phyloP scores from a whole-genome alignment of 2,113 vertebrate species.

The Mesembrinibis cayennensis region DNA sequence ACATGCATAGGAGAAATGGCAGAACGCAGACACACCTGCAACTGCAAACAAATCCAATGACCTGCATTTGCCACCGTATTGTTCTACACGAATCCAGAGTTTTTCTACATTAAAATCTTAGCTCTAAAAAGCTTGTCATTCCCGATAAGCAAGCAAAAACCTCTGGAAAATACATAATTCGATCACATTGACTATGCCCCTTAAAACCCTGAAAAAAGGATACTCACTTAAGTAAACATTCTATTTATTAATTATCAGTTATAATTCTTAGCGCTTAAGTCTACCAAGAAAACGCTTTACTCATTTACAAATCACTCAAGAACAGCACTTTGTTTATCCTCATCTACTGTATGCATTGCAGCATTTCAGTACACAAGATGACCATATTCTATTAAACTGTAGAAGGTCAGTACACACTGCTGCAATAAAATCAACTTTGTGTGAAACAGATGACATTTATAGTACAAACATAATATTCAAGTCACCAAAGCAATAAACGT shows the following conservation, averaged over 20 bases:
- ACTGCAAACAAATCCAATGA: not conserved
- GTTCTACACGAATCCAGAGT: not conserved
- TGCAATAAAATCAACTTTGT: conserved; percentile 47
- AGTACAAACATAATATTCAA: conserved; percentile 42
- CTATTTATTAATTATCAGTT: not conserved
- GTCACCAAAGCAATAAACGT: not conserved
- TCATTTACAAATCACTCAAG: not conserved
- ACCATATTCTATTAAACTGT: not conserved
- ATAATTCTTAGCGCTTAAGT: not conserved
- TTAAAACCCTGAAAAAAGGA: not conserved
- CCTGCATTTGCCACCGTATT: not conserved
- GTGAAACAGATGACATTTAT: conserved; percentile 34
- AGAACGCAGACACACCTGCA: not conserved
- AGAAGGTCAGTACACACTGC: conserved; percentile 9
- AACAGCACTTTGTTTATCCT: not conserved
- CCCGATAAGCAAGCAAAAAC: not conserved
- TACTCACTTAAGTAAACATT: not conserved
- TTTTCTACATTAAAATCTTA: not conserved
- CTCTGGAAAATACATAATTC: not conserved
- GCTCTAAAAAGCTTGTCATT: not conserved
- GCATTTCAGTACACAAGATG: not conserved
- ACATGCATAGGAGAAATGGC: rapidly evolving
- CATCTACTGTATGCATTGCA: not conserved
- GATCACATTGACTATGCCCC: not conserved
- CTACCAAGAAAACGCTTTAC: not conserved